Percentiles rank a stretch among this genome's conserved stretches.
These are phyloP conservation scores for Petrocephalus schoutedeni DNA, from an alignment of 2,797 vertebrate genomes.

Conservation along the genomic window DNA sequence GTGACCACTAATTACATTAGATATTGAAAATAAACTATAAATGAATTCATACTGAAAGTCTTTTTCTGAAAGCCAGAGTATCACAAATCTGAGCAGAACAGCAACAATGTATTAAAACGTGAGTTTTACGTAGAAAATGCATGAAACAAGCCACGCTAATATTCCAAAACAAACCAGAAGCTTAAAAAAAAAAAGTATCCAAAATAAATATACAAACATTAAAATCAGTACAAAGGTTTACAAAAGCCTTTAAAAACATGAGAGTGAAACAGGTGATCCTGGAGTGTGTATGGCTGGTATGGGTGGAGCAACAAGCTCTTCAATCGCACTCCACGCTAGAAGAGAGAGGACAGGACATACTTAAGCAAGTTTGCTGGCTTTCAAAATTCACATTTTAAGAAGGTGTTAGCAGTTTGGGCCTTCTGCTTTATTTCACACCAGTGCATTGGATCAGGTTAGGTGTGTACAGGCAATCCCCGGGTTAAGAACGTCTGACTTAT, in stretches of 20 bases:
- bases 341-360: slow-evolving; percentile 45
- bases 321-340: slow-evolving; percentile 71
- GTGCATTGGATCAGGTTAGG: background rate
- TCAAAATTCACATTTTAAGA: background rate
- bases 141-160: background rate
- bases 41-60: background rate
- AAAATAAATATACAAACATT: slow-evolving; percentile 9
- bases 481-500: background rate
- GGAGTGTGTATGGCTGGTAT: background rate
- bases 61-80: background rate
- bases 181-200: background rate
- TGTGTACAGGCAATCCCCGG: background rate
- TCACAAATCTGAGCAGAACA: background rate
- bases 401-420: background rate
- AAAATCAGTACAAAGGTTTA: background rate
- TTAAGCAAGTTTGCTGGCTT: background rate
- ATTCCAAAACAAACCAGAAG: background rate
- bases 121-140: background rate
- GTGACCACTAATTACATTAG: background rate
- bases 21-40: background rate
- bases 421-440: background rate
- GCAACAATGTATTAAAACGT: background rate
- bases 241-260: slow-evolving; percentile 15
- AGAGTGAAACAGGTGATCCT: background rate
- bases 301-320: slow-evolving; percentile 46